Evolutionary conservation across 2,113 vertebrate species (phyloP).

Genomic region (Rhagologus leucostigma): DNA sequence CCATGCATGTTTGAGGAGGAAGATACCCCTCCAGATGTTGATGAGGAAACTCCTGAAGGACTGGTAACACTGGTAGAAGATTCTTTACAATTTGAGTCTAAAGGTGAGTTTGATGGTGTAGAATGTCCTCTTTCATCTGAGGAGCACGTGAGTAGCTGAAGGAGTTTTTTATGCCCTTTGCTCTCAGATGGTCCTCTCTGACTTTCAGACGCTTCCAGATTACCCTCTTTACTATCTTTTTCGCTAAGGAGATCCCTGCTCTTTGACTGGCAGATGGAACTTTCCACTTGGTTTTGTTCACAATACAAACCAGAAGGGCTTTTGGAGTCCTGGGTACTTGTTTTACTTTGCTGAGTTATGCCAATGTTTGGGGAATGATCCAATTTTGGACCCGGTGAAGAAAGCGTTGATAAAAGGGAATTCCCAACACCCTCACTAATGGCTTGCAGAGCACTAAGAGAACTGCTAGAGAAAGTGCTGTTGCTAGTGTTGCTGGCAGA

Average conservation of each 20-base stretch:
- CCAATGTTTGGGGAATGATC: constrained; percentile 88
- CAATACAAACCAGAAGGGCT: constrained; percentile 82
- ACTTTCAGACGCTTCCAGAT: constrained; percentile 69
- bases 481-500: constrained; percentile 73
- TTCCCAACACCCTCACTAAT: constrained; percentile 97
- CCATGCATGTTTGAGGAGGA: constrained; percentile 81
- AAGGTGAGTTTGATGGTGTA: constrained; percentile 67
- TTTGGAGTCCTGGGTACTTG: constrained; percentile 83
- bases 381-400: constrained; percentile 86
- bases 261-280: constrained; percentile 84
- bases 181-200: constrained; percentile 80
- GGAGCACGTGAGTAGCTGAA: constrained; percentile 92
- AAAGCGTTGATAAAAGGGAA: constrained; percentile 86
- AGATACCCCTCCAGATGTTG: constrained; percentile 79
- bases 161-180: constrained; percentile 92
- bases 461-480: constrained; percentile 91
- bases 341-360: constrained; percentile 77
- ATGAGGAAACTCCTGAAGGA: constrained; percentile 90
- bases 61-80: constrained; percentile 79
- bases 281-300: constrained; percentile 83
- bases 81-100: constrained; percentile 84
- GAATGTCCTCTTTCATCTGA: constrained; percentile 84
- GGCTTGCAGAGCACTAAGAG: constrained; percentile 94
- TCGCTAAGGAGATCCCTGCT: constrained; percentile 74
- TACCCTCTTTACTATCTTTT: constrained; percentile 80